Percentiles rank a stretch among this genome's conserved stretches.
These are phyloP conservation scores for Malthinus seriepunctatus DNA, from an alignment of 2,888 invertebrate genomes.

Conservation along the genomic window DNA sequence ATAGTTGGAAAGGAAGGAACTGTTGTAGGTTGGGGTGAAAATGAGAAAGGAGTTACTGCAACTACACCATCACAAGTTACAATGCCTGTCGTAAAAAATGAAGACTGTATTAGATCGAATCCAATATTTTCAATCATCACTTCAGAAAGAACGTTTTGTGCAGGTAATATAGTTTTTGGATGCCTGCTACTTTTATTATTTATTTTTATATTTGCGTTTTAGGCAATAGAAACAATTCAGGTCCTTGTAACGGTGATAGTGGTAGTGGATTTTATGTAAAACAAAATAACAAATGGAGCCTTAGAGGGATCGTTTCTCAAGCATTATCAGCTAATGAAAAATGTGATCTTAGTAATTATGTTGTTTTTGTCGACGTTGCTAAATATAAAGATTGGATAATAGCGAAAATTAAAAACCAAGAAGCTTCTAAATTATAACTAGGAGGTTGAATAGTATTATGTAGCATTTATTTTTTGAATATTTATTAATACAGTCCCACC, in stretches of 20 bases:
- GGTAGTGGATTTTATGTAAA: constrained; percentile 61
- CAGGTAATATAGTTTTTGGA: constrained; percentile 58
- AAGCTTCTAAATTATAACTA: too few relatives aligned
- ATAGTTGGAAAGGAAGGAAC: constrained; percentile 52
- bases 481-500: too few relatives aligned
- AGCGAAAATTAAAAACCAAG: not conserved
- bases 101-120: constrained; percentile 59
- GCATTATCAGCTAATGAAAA: constrained; percentile 50
- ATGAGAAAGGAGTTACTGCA: constrained; percentile 53
- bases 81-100: constrained; percentile 60
- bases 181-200: too few relatives aligned
- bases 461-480: too few relatives aligned
- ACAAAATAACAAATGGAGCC: constrained; percentile 54
- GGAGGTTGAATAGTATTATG: too few relatives aligned
- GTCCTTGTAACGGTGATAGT: constrained; percentile 64
- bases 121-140: constrained; percentile 44
- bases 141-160: constrained; percentile 64
- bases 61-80: constrained; percentile 58
- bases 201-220: too few relatives aligned
- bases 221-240: constrained; percentile 57
- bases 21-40: constrained; percentile 65
- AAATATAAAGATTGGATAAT: constrained; percentile 61
- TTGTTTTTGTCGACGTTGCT: constrained; percentile 68
- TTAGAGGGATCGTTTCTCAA: constrained; percentile 58
- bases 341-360: constrained; percentile 65